A percentile compares a stretch with the other conserved stretches of the same genome.
phyloP scores from a whole-genome alignment of 1,140 invertebrate genomes.

The Scaptodrosophila lebanonensis region DNA sequence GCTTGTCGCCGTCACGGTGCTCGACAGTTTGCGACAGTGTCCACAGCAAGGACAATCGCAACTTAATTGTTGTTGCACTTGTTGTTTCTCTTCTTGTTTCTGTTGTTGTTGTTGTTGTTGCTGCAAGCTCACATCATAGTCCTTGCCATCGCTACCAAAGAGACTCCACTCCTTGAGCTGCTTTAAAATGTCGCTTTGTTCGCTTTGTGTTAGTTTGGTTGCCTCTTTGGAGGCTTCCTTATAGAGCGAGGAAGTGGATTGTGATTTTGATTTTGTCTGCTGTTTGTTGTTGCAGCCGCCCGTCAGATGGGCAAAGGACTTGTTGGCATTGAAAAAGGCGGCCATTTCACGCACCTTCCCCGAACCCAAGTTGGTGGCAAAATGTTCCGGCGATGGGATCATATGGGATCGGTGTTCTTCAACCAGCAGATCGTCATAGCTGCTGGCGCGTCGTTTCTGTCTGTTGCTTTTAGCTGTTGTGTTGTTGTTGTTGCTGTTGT shows the following conservation, averaged over 20 bases:
- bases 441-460: slow-evolving; percentile 36
- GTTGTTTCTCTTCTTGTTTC: neutral
- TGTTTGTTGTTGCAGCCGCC: neutral
- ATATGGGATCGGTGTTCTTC: too few species aligned
- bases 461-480: too few species aligned
- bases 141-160: slow-evolving; percentile 75
- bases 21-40: slow-evolving; percentile 36
- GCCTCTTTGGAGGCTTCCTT: slow-evolving; percentile 16
- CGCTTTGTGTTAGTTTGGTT: slow-evolving; percentile 76
- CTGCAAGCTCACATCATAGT: slow-evolving; percentile 48
- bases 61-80: neutral
- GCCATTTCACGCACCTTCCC: slow-evolving; percentile 79
- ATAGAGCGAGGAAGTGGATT: slow-evolving; percentile 62
- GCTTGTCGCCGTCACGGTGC: slow-evolving; percentile 11
- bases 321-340: slow-evolving; percentile 79
- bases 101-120: slow-evolving; percentile 4
- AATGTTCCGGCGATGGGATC: too few species aligned
- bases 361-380: slow-evolving; percentile 46
- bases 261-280: slow-evolving; percentile 31
- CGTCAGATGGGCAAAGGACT: slow-evolving; percentile 54
- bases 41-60: slow-evolving; percentile 60
- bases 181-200: slow-evolving; percentile 78
- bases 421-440: slow-evolving; percentile 53
- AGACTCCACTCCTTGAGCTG: slow-evolving; percentile 80
- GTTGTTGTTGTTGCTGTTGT: slow-evolving; percentile 2